These are phyloP conservation scores for Mylabris phalerata DNA, from an alignment of 1,140 invertebrate genomes.

Conservation along the genomic window DNA sequence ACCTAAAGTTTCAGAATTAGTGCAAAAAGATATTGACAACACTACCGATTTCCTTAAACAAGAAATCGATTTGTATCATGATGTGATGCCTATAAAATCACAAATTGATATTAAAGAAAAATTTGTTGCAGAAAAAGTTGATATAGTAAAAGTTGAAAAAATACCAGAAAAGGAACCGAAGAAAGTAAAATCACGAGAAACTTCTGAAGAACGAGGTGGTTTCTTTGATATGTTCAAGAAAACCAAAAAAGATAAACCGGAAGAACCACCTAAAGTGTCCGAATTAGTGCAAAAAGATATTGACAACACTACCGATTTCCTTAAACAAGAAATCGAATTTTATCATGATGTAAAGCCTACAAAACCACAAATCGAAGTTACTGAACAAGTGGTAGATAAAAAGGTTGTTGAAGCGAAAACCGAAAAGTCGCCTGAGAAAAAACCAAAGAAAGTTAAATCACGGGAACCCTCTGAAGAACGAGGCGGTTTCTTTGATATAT, in stretches of 20 bases:
- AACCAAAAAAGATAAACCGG: constrained; percentile 1
- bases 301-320: constrained; percentile 17
- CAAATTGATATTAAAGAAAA: too few relatives aligned
- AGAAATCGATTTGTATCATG: constrained; percentile 18
- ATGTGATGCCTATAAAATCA: background rate
- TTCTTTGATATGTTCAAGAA: constrained; percentile 17
- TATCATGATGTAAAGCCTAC: background rate
- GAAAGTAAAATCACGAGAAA: background rate
- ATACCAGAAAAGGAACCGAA: background rate
- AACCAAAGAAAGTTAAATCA: background rate
- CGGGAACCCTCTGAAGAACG: background rate
- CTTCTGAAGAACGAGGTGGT: background rate
- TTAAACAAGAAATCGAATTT: constrained; percentile 17
- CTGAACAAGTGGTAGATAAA: background rate
- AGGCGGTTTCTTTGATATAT: constrained; percentile 12
- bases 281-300: constrained; percentile 12
- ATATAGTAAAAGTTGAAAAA: too few relatives aligned
- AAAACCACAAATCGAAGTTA: background rate
- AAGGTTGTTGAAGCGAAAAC: background rate
- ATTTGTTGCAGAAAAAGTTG: too few relatives aligned
- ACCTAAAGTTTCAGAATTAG: background rate
- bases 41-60: constrained; percentile 18
- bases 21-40: constrained; percentile 15
- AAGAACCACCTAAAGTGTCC: constrained; percentile 4
- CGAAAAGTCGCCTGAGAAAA: background rate